Conservation (phyloP, 2,888 invertebrate genomes). For the Dicranocentrus wangi region DNA sequence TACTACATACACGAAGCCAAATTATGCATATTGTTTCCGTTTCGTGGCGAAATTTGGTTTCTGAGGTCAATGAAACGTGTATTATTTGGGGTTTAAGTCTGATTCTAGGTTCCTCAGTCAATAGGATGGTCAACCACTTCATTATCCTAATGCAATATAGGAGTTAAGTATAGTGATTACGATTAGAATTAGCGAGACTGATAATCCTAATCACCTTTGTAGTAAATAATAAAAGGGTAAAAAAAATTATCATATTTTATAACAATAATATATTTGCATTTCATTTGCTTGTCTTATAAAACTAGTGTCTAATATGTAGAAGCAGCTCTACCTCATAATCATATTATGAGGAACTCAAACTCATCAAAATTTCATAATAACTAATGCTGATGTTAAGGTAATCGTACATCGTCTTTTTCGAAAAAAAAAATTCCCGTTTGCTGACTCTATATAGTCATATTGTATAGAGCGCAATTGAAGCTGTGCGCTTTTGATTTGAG, state of each 20-base stretch:
- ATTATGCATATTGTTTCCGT: constrained; percentile 3
- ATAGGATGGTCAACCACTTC: background rate
- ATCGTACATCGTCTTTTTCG: no score
- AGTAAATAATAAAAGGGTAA: no score
- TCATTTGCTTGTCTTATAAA: background rate
- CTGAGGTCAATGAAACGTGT: constrained; percentile 7
- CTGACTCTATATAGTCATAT: no score
- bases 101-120: no score
- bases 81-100: no score
- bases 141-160: constrained; percentile 10
- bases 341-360: background rate
- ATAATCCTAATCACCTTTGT: no score
- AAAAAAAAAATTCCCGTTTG: no score
- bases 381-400: no score
- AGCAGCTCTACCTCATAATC: background rate
- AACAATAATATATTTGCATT: background rate
- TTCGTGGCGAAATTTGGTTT: constrained; percentile 6
- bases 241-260: constrained; percentile 8
- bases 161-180: background rate
- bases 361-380: constrained; percentile 3
- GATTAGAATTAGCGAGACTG: background rate
- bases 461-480: no score
- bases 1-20: no score
- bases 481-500: no score
- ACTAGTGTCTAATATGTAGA: no score